A percentile compares a stretch with the other conserved stretches of the same genome.
Conservation (phyloP, 2,888 invertebrate genomes). For the Drosophila fungiperda region DNA sequence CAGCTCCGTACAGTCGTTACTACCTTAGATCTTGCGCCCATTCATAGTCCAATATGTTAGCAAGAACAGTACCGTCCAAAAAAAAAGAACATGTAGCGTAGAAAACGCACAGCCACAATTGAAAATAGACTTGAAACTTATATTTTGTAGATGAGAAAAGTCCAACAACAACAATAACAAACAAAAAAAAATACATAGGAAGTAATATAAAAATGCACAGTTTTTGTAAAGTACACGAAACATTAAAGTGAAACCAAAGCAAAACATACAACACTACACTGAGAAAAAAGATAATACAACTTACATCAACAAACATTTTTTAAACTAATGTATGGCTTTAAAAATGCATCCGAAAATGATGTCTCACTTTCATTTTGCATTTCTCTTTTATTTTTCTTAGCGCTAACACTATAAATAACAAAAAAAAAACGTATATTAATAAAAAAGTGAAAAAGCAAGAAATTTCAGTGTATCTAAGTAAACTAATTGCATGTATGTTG, state of each 20-base stretch:
- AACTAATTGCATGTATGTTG: constrained; percentile 54
- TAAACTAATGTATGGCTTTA: constrained; percentile 37
- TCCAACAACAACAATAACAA: not conserved
- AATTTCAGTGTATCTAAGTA: constrained; percentile 38
- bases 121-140: constrained; percentile 57
- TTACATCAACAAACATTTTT: constrained; percentile 22
- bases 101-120: constrained; percentile 45
- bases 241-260: constrained; percentile 21
- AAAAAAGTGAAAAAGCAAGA: constrained; percentile 24
- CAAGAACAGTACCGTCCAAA: constrained; percentile 70
- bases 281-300: constrained; percentile 7
- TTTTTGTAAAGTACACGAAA: constrained; percentile 39
- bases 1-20: constrained; percentile 21
- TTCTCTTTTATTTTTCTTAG: constrained; percentile 38
- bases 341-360: constrained; percentile 26
- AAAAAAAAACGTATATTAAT: not conserved
- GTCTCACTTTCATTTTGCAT: constrained; percentile 46
- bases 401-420: constrained; percentile 14
- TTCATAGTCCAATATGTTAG: constrained; percentile 39
- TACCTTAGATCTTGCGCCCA: constrained; percentile 7
- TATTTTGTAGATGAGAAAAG: constrained; percentile 56
- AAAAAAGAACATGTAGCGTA: constrained; percentile 49
- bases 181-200: not conserved
- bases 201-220: constrained; percentile 20
- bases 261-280: constrained; percentile 30